Conservation (phyloP, 2,888 invertebrate species). For the Apotomis betuletana region DNA sequence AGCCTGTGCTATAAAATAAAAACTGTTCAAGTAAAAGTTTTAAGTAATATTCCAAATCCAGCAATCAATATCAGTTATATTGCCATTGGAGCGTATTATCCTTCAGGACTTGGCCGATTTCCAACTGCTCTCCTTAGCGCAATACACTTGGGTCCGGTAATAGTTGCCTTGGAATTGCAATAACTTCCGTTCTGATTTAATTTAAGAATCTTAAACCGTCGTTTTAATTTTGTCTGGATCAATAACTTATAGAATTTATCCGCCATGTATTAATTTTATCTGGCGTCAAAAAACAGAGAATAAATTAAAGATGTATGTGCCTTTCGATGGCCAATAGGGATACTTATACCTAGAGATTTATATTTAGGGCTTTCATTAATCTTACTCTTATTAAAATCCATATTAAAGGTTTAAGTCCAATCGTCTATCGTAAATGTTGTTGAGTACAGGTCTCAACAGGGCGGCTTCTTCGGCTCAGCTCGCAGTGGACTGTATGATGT, state of each 20-base stretch:
- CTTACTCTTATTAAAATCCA: no score
- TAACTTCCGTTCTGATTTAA: slow-evolving; percentile 4
- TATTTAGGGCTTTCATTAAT: no score
- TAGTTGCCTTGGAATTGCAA: slow-evolving; percentile 20
- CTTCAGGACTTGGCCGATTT: slow-evolving; percentile 59
- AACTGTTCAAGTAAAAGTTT: background rate
- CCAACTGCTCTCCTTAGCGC: slow-evolving; percentile 64
- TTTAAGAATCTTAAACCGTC: background rate
- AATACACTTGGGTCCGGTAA: slow-evolving; percentile 47
- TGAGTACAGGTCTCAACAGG: no score
- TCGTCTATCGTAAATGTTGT: no score
- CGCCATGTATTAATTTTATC: no score
- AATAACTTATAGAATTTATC: background rate
- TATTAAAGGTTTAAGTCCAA: no score
- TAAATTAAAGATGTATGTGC: no score
- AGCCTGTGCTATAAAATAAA: background rate
- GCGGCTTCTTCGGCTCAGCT: no score
- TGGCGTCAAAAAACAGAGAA: no score
- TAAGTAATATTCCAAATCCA: slow-evolving; percentile 28
- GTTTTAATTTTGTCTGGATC: background rate
- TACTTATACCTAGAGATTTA: no score
- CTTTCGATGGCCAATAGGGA: no score
- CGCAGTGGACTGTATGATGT: no score
- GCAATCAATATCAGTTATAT: slow-evolving; percentile 33
- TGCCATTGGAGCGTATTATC: slow-evolving; percentile 40